Conservation (phyloP, 2,113 vertebrate genomes). For the Chaetodon trifascialis region DNA sequence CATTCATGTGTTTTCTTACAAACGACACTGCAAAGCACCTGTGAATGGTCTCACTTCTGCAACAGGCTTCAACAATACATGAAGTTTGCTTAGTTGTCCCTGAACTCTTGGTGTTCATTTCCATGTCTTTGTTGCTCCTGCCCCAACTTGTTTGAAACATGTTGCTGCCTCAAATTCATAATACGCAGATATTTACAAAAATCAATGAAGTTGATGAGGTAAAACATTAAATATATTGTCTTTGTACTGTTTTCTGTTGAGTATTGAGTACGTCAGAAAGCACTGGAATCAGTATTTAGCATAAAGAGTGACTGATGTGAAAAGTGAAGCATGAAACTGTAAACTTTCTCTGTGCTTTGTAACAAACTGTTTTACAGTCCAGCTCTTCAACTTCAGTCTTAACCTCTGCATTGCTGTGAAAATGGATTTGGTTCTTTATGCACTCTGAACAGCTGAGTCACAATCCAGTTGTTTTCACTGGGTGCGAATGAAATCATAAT, state of each 20-base stretch:
- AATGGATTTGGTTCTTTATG: background rate
- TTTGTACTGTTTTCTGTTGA: too few relatives aligned
- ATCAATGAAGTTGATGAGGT: too few relatives aligned
- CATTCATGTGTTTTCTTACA: background rate
- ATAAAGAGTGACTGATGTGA: background rate
- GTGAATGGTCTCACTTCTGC: background rate
- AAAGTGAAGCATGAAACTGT: background rate
- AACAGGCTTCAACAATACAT: background rate
- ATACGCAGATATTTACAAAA: too few relatives aligned
- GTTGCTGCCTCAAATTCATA: too few relatives aligned
- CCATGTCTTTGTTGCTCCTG: too few relatives aligned
- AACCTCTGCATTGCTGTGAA: background rate
- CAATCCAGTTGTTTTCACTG: constrained; percentile 18
- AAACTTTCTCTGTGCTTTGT: background rate
- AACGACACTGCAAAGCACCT: background rate
- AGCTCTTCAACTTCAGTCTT: background rate
- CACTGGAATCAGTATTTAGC: background rate
- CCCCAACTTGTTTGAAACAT: too few relatives aligned
- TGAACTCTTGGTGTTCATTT: background rate
- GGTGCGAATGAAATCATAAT: constrained; percentile 2
- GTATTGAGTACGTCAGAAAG: too few relatives aligned
- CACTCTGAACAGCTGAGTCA: constrained; percentile 8
- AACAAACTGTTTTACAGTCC: background rate
- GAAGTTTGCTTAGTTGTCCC: background rate
- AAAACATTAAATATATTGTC: too few relatives aligned